phyloP scores from a whole-genome alignment of 2,888 invertebrate species.

The Trachelus tabidus region DNA sequence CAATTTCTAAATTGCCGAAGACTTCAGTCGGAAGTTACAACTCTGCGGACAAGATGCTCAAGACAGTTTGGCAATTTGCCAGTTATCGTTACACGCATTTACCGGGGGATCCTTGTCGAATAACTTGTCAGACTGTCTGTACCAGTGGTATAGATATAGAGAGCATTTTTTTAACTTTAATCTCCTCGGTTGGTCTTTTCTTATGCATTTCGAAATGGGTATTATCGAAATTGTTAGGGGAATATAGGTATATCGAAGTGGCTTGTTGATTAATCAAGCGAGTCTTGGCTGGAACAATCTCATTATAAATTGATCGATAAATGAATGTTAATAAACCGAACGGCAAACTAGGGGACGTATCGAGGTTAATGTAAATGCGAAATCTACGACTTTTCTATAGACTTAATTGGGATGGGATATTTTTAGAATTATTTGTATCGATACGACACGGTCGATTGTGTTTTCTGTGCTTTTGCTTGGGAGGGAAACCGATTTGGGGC shows the following conservation, averaged over 20 bases:
- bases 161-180: not conserved
- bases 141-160: not conserved
- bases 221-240: no score
- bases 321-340: not conserved
- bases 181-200: not conserved
- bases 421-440: not conserved
- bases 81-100: not conserved
- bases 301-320: not conserved
- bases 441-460: not conserved
- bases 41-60: not conserved
- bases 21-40: not conserved
- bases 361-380: not conserved
- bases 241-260: not conserved
- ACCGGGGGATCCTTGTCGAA: not conserved
- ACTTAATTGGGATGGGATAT: not conserved
- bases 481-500: not conserved
- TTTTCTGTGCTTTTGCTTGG: not conserved
- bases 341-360: not conserved
- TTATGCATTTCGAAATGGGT: not conserved
- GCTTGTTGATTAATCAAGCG: not conserved
- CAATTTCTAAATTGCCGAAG: not conserved
- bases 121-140: not conserved
- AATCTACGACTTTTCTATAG: not conserved
- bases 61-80: not conserved
- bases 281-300: not conserved